phyloP scores from a whole-genome alignment of 1,140 invertebrate species.

The Dolichoris vasculosae region DNA sequence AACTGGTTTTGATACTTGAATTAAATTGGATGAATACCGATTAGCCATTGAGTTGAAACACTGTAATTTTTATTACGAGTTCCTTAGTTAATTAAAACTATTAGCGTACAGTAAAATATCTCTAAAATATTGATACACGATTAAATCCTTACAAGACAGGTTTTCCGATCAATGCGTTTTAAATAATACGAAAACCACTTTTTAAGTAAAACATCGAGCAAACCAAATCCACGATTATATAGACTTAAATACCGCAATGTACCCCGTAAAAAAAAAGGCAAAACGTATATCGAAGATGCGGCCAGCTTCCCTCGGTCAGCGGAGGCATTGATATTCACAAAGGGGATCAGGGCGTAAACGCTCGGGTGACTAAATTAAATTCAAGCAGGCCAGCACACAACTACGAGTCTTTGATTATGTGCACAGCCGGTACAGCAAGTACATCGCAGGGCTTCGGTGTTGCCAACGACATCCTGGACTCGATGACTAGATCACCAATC shows the following conservation, averaged over 20 bases:
- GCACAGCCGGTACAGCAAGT: neutral
- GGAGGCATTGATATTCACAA: constrained; percentile 67
- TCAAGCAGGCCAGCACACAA: constrained; percentile 37
- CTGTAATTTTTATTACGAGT: neutral
- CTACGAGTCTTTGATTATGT: neutral
- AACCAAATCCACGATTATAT: no score
- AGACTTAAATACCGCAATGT: no score
- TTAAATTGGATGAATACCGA: neutral
- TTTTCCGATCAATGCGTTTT: no score
- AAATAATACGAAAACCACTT: no score
- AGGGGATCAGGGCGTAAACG: constrained; percentile 53
- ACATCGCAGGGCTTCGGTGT: neutral
- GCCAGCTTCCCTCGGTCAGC: neutral
- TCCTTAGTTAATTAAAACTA: neutral
- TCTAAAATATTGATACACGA: neutral
- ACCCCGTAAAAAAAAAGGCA: no score
- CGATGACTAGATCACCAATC: neutral
- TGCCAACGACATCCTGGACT: neutral
- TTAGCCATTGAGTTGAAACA: neutral
- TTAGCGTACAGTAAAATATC: no score
- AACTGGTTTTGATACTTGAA: neutral
- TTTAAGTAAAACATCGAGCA: no score
- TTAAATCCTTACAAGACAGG: no score
- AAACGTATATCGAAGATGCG: neutral
- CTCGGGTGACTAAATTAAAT: constrained; percentile 60